These are phyloP conservation scores for Dendrocincla fuliginosa DNA, from an alignment of 2,797 vertebrate genomes.

Conservation along the genomic window DNA sequence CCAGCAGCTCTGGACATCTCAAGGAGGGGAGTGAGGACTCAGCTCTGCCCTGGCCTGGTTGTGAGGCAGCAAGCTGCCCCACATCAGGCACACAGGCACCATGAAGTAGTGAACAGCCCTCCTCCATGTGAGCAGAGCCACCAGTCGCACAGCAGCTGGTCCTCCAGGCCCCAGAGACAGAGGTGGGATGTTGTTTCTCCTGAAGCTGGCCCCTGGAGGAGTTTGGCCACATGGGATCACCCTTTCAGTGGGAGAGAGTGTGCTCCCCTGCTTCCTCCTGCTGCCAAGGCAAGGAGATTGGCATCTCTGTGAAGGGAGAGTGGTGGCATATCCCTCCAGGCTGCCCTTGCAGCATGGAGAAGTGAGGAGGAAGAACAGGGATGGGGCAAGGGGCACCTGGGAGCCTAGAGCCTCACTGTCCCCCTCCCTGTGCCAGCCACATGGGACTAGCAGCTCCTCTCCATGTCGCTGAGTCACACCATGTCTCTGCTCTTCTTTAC, in stretches of 20 bases:
- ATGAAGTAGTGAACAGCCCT: accelerated
- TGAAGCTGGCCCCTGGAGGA: neutral
- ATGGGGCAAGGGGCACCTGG: accelerated
- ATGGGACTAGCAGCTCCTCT: neutral
- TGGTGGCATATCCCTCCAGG: neutral
- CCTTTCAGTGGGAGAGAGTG: neutral
- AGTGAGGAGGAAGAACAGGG: neutral
- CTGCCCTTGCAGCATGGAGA: neutral
- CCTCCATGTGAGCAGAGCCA: neutral
- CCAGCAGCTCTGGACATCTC: neutral
- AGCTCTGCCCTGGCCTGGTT: neutral
- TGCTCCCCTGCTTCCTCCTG: neutral
- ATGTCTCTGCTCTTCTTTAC: neutral
- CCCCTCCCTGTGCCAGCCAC: neutral
- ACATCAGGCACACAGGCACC: accelerated
- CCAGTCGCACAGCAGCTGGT: neutral
- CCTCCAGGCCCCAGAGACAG: accelerated
- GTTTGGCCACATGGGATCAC: accelerated
- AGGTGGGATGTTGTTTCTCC: accelerated
- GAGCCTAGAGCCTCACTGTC: accelerated
- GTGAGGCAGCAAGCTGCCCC: neutral
- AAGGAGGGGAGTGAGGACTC: neutral
- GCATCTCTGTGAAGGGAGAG: neutral
- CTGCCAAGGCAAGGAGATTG: neutral
- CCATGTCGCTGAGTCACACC: accelerated